These are phyloP conservation scores for Protosalanx chinensis DNA, from an alignment of 2,797 vertebrate genomes.

Conservation along the genomic window DNA sequence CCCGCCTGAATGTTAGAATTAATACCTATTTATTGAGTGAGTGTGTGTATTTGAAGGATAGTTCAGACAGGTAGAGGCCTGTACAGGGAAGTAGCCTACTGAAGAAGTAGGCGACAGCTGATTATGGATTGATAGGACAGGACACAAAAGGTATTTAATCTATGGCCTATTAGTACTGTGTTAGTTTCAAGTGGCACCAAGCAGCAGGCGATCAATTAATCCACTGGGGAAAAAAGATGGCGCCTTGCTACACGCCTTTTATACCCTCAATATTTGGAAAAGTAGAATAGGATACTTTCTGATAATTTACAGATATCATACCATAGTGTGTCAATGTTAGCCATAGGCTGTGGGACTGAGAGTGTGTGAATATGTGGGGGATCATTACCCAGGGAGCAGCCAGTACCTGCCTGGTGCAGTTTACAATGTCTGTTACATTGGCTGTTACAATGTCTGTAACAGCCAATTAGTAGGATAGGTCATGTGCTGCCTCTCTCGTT, in stretches of 20 bases:
- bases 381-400: not conserved
- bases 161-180: conserved; percentile 23
- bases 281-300: no score
- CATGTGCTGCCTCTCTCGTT: conserved; percentile 29
- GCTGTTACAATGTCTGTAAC: no score
- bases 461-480: conserved; percentile 33
- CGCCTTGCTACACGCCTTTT: not conserved
- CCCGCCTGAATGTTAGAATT: conserved; percentile 60
- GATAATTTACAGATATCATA: no score
- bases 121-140: conserved; percentile 39
- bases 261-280: not conserved
- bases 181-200: conserved; percentile 32
- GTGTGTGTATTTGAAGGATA: not conserved
- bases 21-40: conserved; percentile 46
- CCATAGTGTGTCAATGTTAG: no score
- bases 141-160: conserved; percentile 38
- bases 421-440: conserved; percentile 23
- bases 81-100: not conserved
- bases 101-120: not conserved
- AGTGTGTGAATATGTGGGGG: not conserved
- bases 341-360: not conserved
- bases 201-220: conserved; percentile 36
- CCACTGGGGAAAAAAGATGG: not conserved
- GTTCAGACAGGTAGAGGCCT: no score
- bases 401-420: conserved; percentile 1